Evolutionary conservation across 2,797 vertebrate genomes (phyloP).

Genomic region (Cetoscarus ocellatus): DNA sequence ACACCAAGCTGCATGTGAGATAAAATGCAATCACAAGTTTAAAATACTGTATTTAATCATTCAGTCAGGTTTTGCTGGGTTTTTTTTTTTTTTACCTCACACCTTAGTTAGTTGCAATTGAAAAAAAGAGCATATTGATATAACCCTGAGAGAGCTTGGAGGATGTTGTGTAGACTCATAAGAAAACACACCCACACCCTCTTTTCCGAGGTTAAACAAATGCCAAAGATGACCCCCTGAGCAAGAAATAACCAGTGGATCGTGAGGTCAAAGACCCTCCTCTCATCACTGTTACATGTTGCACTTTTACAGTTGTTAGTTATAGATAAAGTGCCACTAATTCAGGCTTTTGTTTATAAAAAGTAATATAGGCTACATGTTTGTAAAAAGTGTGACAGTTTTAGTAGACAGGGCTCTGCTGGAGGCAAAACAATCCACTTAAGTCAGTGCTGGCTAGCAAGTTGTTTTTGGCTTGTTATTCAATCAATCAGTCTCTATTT

Average conservation of each 20-base stretch:
- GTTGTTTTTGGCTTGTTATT: too few relatives aligned
- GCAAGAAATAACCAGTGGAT: slow-evolving; percentile 72
- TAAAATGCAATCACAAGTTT: slow-evolving; percentile 49
- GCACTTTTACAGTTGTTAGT: too few relatives aligned
- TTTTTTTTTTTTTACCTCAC: slow-evolving; percentile 58
- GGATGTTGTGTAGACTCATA: slow-evolving; percentile 58
- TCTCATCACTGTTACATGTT: slow-evolving; percentile 22
- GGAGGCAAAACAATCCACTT: too few relatives aligned
- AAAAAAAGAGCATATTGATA: slow-evolving; percentile 77
- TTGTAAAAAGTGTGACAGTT: too few relatives aligned
- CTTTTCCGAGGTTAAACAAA: slow-evolving; percentile 83
- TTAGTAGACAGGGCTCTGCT: too few relatives aligned
- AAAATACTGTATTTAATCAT: slow-evolving; percentile 65
- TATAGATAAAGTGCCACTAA: slow-evolving; percentile 46
- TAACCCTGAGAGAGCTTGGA: slow-evolving; percentile 70
- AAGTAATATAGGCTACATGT: too few relatives aligned
- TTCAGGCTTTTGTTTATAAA: slow-evolving; percentile 14
- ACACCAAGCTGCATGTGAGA: slow-evolving; percentile 29
- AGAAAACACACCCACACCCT: slow-evolving; percentile 15
- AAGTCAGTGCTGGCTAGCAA: too few relatives aligned
- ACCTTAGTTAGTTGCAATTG: neutral
- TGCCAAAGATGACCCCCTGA: slow-evolving; percentile 69
- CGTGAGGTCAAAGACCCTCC: slow-evolving; percentile 63
- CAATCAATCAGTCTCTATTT: too few relatives aligned
- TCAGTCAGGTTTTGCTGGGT: slow-evolving; percentile 71